Conservation (phyloP, 2,888 invertebrate genomes). For the Diaperis boleti region DNA sequence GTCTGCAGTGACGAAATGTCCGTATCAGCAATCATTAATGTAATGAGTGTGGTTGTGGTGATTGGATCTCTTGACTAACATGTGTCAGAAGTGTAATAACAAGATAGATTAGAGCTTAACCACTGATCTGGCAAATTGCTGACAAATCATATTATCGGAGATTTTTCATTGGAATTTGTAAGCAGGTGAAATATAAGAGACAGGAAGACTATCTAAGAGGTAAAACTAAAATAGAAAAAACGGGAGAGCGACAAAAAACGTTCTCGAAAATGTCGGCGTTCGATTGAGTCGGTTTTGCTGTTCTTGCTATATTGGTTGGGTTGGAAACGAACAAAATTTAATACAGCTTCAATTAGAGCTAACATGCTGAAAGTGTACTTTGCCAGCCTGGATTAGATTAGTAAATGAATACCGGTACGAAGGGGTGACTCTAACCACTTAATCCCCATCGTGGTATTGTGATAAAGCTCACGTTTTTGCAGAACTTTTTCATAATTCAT, state of each 20-base stretch:
- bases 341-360: slow-evolving; percentile 60
- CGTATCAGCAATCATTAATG: background rate
- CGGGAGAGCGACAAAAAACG: slow-evolving; percentile 16
- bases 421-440: slow-evolving; percentile 57
- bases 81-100: slow-evolving; percentile 29
- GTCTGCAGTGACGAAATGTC: background rate
- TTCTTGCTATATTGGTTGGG: slow-evolving; percentile 30
- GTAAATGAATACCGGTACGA: slow-evolving; percentile 58
- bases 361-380: slow-evolving; percentile 57
- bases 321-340: slow-evolving; percentile 58
- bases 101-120: slow-evolving; percentile 19
- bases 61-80: slow-evolving; percentile 5
- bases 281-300: slow-evolving; percentile 29
- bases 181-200: slow-evolving; percentile 11
- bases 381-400: slow-evolving; percentile 56
- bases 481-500: slow-evolving; percentile 19
- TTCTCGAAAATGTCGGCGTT: slow-evolving; percentile 8
- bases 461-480: slow-evolving; percentile 32
- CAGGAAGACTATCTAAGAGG: slow-evolving; percentile 3
- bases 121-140: slow-evolving; percentile 36
- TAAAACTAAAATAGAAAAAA: slow-evolving; percentile 17
- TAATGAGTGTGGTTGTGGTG: slow-evolving; percentile 4
- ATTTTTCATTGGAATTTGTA: slow-evolving; percentile 28
- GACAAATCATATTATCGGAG: slow-evolving; percentile 26
- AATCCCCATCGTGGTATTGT: slow-evolving; percentile 51